Evolutionary conservation across 2,888 invertebrate genomes (phyloP).

Genomic region (Sinelater perroti): DNA sequence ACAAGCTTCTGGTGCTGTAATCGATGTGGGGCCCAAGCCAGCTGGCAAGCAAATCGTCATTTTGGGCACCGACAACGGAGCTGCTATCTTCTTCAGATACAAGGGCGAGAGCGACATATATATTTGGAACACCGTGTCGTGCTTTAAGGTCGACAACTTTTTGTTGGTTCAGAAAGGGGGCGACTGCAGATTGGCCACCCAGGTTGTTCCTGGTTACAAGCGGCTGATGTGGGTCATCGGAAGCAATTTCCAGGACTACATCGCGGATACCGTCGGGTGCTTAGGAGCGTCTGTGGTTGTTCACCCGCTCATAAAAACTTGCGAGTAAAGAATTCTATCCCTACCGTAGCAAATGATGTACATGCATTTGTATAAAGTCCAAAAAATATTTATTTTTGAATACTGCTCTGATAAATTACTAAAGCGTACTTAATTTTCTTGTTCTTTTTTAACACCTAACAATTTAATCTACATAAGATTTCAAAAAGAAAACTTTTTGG

Average conservation of each 20-base stretch:
- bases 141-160: constrained; percentile 66
- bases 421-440: too few species aligned
- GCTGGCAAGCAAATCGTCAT: constrained; percentile 64
- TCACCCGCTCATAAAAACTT: constrained; percentile 67
- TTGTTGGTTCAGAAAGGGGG: constrained; percentile 67
- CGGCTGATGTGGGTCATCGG: constrained; percentile 71
- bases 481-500: too few species aligned
- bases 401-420: too few species aligned
- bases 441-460: too few species aligned
- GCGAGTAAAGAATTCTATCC: constrained; percentile 48
- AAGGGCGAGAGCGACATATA: constrained; percentile 70
- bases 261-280: constrained; percentile 68
- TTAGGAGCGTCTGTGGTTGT: constrained; percentile 69
- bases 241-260: constrained; percentile 73
- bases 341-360: too few species aligned
- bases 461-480: too few species aligned
- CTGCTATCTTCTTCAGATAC: constrained; percentile 69
- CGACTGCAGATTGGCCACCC: constrained; percentile 69
- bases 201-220: constrained; percentile 68
- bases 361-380: too few species aligned
- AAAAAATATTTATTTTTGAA: too few species aligned
- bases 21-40: constrained; percentile 67
- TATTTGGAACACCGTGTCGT: constrained; percentile 70
- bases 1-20: constrained; percentile 64
- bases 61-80: constrained; percentile 69